Evolutionary conservation across 2,888 invertebrate genomes (phyloP).

Genomic region (Oxyteleia sp.): DNA sequence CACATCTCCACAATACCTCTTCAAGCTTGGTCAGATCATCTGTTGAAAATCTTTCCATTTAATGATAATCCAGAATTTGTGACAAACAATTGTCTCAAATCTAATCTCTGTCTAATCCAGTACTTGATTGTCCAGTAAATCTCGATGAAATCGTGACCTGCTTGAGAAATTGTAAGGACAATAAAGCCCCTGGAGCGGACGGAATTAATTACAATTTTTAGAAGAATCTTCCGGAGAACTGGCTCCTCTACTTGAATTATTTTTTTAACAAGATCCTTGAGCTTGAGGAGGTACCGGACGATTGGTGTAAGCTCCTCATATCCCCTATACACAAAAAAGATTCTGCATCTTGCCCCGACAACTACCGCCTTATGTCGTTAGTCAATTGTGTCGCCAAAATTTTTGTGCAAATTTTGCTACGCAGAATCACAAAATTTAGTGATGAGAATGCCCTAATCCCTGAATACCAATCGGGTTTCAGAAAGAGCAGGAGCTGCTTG

Average conservation of each 20-base stretch:
- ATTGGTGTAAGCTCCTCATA: conserved; percentile 1
- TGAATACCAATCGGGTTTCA: neutral
- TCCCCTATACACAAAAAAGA: neutral
- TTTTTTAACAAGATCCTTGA: conserved; percentile 2
- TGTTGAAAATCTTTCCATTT: no score
- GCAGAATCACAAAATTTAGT: neutral
- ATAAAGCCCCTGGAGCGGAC: conserved; percentile 8
- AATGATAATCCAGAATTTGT: no score
- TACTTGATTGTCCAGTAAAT: no score
- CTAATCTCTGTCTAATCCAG: no score
- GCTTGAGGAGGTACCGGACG: neutral
- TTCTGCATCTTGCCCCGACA: neutral
- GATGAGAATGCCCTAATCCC: neutral
- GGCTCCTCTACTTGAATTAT: neutral
- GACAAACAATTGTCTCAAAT: no score
- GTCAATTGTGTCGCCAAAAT: neutral
- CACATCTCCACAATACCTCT: no score
- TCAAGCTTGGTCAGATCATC: no score
- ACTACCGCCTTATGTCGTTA: neutral
- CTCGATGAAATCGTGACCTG: no score
- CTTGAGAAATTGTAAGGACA: conserved; percentile 6
- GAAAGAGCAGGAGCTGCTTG: neutral
- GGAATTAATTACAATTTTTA: neutral
- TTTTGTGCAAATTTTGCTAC: neutral
- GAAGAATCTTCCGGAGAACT: neutral